Percentiles rank a stretch among this genome's conserved stretches.
These are phyloP conservation scores for Oegoconia quadripuncta DNA, from an alignment of 2,888 invertebrate species.

Conservation along the genomic window DNA sequence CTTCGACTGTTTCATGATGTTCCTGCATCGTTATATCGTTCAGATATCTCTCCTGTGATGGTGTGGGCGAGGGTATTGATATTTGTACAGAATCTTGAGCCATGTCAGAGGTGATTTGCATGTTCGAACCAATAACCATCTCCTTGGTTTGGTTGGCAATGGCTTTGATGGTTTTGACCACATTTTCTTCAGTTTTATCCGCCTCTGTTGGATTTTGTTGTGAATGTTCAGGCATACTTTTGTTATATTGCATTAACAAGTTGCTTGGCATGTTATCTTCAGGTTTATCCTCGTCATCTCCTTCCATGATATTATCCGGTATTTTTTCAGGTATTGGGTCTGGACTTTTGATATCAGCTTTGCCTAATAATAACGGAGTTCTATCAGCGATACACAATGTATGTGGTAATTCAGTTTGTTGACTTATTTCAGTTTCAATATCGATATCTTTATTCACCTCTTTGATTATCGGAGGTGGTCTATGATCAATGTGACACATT, in stretches of 20 bases:
- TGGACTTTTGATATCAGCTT: conserved; percentile 71
- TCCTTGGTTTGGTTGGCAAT: conserved; percentile 78
- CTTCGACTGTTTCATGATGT: conserved; percentile 72
- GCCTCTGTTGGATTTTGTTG: conserved; percentile 31
- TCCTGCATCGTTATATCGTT: conserved; percentile 82
- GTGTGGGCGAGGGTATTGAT: conserved; percentile 82
- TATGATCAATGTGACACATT: conserved; percentile 38
- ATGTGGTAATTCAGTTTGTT: conserved; percentile 71
- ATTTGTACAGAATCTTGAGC: conserved; percentile 82
- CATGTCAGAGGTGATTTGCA: conserved; percentile 76
- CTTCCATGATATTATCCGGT: conserved; percentile 72
- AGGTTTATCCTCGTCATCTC: conserved; percentile 69
- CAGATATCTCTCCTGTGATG: conserved; percentile 81
- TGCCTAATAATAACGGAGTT: conserved; percentile 61
- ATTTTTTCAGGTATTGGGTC: conserved; percentile 75
- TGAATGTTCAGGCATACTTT: conserved; percentile 42
- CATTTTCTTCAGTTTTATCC: conserved; percentile 49
- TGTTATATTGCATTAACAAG: conserved; percentile 54
- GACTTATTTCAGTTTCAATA: conserved; percentile 71
- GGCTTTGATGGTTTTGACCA: conserved; percentile 75
- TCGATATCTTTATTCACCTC: conserved; percentile 62
- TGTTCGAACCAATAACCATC: conserved; percentile 76
- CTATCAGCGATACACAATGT: conserved; percentile 60
- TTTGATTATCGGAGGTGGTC: conserved; percentile 30
- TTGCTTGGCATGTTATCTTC: conserved; percentile 57